Evolutionary conservation across 2,888 invertebrate genomes (phyloP).

Genomic region (Leptinotarsa rubiginosa): DNA sequence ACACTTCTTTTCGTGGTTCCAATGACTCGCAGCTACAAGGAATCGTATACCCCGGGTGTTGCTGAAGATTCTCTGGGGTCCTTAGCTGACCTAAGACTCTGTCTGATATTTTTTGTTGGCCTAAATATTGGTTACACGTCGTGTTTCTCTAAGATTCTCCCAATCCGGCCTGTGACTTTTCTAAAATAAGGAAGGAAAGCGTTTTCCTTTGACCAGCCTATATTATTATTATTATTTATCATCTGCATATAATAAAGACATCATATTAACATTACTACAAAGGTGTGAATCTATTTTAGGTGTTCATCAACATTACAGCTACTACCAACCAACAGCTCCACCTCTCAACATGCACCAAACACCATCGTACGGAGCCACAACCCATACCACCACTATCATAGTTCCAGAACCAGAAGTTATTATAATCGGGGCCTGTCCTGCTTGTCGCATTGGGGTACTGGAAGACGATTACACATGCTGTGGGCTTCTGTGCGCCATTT

Average conservation of each 20-base stretch:
- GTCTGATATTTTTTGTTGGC: no score
- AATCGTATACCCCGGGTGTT: no score
- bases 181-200: no score
- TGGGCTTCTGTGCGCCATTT: slow-evolving; percentile 85
- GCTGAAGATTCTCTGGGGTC: no score
- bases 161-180: no score
- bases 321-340: slow-evolving; percentile 39
- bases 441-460: slow-evolving; percentile 87
- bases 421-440: slow-evolving; percentile 88
- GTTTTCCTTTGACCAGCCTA: no score
- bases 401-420: slow-evolving; percentile 82
- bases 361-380: slow-evolving; percentile 59
- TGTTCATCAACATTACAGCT: slow-evolving; percentile 40
- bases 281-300: slow-evolving; percentile 29
- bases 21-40: no score
- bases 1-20: no score
- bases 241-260: neutral
- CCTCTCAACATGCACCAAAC: slow-evolving; percentile 31
- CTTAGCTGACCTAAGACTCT: no score
- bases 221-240: no score
- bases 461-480: slow-evolving; percentile 90
- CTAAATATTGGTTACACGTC: no score
- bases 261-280: neutral
- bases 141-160: no score
- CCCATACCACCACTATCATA: slow-evolving; percentile 67